Evolutionary conservation across 2,797 vertebrate species (phyloP).

Genomic region (Synaphobranchus kaupii): DNA sequence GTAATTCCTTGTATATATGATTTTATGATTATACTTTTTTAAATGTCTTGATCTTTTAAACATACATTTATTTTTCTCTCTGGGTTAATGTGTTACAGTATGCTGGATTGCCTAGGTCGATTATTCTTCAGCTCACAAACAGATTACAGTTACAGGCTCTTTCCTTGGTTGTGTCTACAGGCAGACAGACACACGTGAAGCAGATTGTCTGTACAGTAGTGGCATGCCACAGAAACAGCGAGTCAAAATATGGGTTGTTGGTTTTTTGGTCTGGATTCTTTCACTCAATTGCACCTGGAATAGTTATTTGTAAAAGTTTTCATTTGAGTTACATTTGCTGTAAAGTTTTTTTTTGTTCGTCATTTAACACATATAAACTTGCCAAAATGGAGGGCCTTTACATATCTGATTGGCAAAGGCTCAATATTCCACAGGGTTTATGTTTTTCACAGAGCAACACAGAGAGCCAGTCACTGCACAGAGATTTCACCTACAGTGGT

Average conservation of each 20-base stretch:
- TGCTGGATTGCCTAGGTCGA: not conserved
- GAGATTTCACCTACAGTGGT: not conserved
- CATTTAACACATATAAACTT: not conserved
- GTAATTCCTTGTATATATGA: conserved; percentile 26
- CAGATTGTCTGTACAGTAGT: not conserved
- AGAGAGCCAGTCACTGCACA: not conserved
- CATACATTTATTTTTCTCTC: not conserved
- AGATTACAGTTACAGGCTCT: not conserved
- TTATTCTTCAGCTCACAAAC: not conserved
- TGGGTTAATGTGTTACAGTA: not conserved
- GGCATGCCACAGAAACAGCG: not conserved
- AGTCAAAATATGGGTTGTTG: not conserved
- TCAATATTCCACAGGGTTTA: not conserved
- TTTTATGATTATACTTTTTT: conserved; percentile 21
- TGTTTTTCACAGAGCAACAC: not conserved
- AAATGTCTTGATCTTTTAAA: conserved; percentile 12
- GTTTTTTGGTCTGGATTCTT: not conserved
- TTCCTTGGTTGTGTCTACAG: not conserved
- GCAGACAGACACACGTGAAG: not conserved
- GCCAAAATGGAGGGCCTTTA: not conserved
- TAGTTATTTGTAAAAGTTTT: not conserved
- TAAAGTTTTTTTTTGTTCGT: not conserved
- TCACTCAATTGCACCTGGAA: not conserved
- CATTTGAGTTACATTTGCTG: not conserved
- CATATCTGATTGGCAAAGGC: not conserved